A percentile compares a stretch with the other conserved stretches of the same genome.
These are phyloP conservation scores for Acanthochromis polyacanthus DNA, from an alignment of 2,113 vertebrate species.

Conservation along the genomic window DNA sequence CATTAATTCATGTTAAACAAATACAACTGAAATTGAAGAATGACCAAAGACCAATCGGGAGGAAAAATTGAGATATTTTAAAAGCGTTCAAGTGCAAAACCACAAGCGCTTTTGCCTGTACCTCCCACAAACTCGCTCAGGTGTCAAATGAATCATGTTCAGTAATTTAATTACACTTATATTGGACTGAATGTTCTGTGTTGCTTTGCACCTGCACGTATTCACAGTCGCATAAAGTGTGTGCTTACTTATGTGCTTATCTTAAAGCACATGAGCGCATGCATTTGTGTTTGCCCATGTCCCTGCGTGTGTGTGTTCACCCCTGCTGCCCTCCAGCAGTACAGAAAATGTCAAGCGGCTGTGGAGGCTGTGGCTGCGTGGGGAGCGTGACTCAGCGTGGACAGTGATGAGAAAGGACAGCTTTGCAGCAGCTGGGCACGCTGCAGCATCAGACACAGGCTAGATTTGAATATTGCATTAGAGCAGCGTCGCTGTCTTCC, in stretches of 20 bases:
- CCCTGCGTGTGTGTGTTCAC: conserved; percentile 39
- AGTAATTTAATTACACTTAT: too few species aligned
- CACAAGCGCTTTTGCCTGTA: too few species aligned
- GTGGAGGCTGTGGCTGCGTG: conserved; percentile 45
- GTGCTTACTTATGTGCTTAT: not conserved
- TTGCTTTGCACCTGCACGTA: not conserved
- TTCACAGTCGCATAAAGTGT: not conserved
- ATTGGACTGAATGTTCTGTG: too few species aligned
- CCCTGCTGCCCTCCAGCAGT: conserved; percentile 47
- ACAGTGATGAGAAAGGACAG: conserved; percentile 73
- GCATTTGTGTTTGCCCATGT: conserved; percentile 29
- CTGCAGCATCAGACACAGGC: conserved; percentile 57
- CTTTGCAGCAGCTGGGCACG: conserved; percentile 50
- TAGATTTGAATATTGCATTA: conserved; percentile 80
- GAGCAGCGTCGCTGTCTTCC: conserved; percentile 25
- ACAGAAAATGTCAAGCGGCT: conserved; percentile 66
- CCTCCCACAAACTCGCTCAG: too few species aligned
- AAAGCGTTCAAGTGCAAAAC: too few species aligned
- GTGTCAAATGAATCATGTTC: too few species aligned
- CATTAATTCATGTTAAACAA: not conserved
- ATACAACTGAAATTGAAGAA: not conserved
- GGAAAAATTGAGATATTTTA: too few species aligned
- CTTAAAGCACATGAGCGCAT: not conserved
- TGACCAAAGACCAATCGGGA: not conserved
- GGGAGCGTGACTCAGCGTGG: conserved; percentile 69